Conservation (phyloP, 2,888 invertebrate genomes). For the Notodonta dromedarius region DNA sequence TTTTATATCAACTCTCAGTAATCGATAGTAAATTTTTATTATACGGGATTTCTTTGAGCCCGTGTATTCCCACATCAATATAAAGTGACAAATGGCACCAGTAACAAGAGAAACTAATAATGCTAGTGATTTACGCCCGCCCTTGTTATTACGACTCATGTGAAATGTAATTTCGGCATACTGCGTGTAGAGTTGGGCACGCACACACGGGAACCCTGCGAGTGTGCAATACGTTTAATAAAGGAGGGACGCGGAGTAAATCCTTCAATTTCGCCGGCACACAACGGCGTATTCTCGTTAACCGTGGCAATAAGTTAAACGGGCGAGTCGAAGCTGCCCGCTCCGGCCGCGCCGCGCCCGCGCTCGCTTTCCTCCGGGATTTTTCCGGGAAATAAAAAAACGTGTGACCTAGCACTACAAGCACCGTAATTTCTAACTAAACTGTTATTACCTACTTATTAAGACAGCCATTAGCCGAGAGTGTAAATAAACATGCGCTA, state of each 20-base stretch:
- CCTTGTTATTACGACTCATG: constrained; percentile 84
- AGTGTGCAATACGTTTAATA: constrained; percentile 84
- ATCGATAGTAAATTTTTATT: background rate
- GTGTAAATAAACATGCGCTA: background rate
- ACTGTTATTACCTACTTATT: background rate
- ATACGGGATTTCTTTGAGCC: constrained; percentile 37
- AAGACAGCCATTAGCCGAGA: background rate
- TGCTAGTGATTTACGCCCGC: constrained; percentile 82
- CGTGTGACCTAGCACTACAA: background rate
- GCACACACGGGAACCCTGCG: constrained; percentile 56
- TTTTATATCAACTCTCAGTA: background rate
- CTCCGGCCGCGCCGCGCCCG: constrained; percentile 37
- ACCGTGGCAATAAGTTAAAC: constrained; percentile 84
- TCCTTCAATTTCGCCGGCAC: constrained; percentile 84
- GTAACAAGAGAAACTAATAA: constrained; percentile 82
- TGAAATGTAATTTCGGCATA: constrained; percentile 83
- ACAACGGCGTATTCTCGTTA: constrained; percentile 84
- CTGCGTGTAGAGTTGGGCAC: constrained; percentile 63
- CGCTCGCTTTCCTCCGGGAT: constrained; percentile 33
- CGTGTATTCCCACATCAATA: constrained; percentile 64
- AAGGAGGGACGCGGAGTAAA: constrained; percentile 84
- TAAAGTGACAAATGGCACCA: constrained; percentile 75
- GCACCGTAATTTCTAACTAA: background rate
- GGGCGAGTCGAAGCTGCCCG: constrained; percentile 62
- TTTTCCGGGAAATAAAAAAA: constrained; percentile 74